phyloP scores from a whole-genome alignment of 2,797 vertebrate genomes.

The Alca torda region DNA sequence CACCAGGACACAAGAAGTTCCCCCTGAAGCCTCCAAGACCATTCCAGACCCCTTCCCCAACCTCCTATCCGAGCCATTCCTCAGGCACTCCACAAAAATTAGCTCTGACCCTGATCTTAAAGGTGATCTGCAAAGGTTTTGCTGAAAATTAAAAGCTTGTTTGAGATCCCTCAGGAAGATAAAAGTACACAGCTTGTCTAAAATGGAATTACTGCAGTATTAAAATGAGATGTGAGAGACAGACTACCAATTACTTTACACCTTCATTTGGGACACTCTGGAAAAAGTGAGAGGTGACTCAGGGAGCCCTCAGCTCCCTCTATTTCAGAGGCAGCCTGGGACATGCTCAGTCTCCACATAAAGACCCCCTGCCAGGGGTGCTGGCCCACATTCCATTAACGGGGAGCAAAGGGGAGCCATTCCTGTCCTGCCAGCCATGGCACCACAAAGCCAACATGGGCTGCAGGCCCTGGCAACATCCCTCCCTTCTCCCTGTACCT shows the following conservation, averaged over 20 bases:
- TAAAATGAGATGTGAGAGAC: not conserved
- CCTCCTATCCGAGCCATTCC: not conserved
- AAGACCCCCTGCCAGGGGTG: too few relatives aligned
- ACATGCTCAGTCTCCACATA: accelerated
- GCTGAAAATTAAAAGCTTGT: conserved; percentile 55
- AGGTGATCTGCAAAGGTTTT: conserved; percentile 4
- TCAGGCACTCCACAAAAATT: not conserved
- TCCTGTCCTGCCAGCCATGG: not conserved
- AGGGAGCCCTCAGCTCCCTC: accelerated
- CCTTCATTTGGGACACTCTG: not conserved
- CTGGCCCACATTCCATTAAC: not conserved
- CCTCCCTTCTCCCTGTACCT: not conserved
- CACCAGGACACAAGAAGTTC: not conserved
- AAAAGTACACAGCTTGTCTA: conserved; percentile 13
- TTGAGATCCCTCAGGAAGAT: conserved; percentile 28
- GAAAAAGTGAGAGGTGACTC: not conserved
- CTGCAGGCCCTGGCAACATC: not conserved
- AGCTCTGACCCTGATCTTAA: not conserved
- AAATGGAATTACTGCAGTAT: conserved; percentile 38
- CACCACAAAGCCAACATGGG: not conserved
- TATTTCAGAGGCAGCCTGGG: not conserved
- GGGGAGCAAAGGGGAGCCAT: not conserved
- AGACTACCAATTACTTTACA: conserved; percentile 1
- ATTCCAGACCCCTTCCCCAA: not conserved
- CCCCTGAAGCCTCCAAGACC: not conserved